Evolutionary conservation across 2,113 vertebrate species (phyloP).

Genomic region (Castor canadensis): DNA sequence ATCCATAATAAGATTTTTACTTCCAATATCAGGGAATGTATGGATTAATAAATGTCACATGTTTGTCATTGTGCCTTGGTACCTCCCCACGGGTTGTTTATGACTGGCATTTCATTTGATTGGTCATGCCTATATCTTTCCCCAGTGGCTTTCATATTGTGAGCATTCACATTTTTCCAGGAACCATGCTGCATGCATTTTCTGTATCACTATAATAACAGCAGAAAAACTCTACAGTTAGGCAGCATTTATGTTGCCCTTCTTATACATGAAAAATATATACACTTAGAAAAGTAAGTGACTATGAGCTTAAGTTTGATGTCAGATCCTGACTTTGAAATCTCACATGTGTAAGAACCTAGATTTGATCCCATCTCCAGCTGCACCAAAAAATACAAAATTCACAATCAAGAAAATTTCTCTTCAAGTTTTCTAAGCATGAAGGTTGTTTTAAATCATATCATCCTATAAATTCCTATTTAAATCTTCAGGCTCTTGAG

Average conservation of each 20-base stretch:
- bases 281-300: background rate
- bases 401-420: background rate
- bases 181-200: background rate
- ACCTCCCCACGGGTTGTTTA: background rate
- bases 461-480: background rate
- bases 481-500: background rate
- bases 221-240: background rate
- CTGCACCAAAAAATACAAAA: background rate
- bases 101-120: background rate
- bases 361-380: background rate
- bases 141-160: background rate
- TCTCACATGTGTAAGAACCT: background rate
- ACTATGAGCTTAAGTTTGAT: constrained; percentile 7
- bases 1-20: background rate
- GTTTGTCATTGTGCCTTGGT: background rate
- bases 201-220: background rate
- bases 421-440: background rate
- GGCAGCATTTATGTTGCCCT: background rate
- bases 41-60: background rate
- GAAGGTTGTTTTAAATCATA: background rate
- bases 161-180: background rate
- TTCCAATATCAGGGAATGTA: constrained; percentile 11
- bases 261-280: background rate
- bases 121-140: background rate
- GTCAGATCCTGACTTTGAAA: background rate